These are phyloP conservation scores for Siderastrea siderea DNA, from an alignment of 92 coral and sea anemone genomes.

Conservation along the genomic window DNA sequence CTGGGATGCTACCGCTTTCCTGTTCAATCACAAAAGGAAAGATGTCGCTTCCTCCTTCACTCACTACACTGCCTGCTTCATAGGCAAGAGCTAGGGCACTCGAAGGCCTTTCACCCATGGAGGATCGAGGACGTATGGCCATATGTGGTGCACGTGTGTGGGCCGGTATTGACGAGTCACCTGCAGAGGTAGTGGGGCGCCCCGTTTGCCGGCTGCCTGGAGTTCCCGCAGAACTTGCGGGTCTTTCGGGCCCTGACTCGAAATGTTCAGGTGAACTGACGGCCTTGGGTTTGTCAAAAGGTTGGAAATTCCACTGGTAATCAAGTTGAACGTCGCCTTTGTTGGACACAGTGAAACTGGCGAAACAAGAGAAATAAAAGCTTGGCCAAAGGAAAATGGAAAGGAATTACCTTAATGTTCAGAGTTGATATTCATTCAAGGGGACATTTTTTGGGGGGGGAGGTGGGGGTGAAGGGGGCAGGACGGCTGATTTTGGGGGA, in stretches of 20 bases:
- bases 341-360: constrained; percentile 82
- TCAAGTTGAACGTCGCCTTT: constrained; percentile 86
- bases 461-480: too few relatives aligned
- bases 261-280: constrained; percentile 54
- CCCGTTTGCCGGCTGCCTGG: constrained; percentile 77
- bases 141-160: constrained; percentile 37
- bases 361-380: neutral
- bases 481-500: too few relatives aligned
- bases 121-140: constrained; percentile 73
- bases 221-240: constrained; percentile 70
- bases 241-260: constrained; percentile 44
- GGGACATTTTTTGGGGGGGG: too few relatives aligned
- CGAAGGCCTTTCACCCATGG: constrained; percentile 86
- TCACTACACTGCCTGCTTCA: constrained; percentile 94
- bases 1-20: constrained; percentile 85
- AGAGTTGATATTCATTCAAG: too few relatives aligned
- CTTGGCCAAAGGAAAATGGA: neutral
- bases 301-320: constrained; percentile 82
- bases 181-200: constrained; percentile 81
- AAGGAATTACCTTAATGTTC: too few relatives aligned
- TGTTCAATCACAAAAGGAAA: constrained; percentile 96
- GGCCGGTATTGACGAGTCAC: constrained; percentile 61
- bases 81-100: constrained; percentile 94
- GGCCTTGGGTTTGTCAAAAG: constrained; percentile 57
- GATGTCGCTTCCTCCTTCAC: constrained; percentile 85